These are phyloP conservation scores for Brachyhypopomus occidentalis DNA, from an alignment of 2,113 vertebrate genomes.

Conservation along the genomic window DNA sequence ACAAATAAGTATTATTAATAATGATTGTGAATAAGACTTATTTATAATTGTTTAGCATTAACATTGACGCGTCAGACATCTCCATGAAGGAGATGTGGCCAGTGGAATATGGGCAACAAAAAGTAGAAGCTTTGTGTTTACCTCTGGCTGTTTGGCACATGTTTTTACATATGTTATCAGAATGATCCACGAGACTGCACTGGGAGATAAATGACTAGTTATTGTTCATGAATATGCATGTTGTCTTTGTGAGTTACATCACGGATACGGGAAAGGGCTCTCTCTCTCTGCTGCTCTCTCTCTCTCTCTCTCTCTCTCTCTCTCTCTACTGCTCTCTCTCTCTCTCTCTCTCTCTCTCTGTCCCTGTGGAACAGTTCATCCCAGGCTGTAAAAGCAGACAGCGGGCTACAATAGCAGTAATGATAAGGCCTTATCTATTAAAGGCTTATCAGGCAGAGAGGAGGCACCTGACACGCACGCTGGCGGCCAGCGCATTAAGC, in stretches of 20 bases:
- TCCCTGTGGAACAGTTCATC: constrained; percentile 46
- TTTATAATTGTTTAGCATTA: not conserved
- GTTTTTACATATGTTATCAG: constrained; percentile 8
- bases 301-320: constrained; percentile 23
- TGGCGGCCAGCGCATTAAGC: constrained; percentile 40
- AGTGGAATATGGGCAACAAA: not conserved
- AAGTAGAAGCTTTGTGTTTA: not conserved
- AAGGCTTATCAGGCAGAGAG: constrained; percentile 55
- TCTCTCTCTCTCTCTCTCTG: constrained; percentile 34
- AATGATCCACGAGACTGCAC: not conserved
- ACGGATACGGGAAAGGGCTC: constrained; percentile 26
- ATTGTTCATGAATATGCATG: constrained; percentile 22
- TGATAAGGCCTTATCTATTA: constrained; percentile 62
- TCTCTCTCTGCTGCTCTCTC: not conserved
- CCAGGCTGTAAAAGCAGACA: constrained; percentile 51
- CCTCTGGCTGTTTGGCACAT: not conserved
- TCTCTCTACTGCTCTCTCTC: constrained; percentile 18
- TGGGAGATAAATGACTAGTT: constrained; percentile 39
- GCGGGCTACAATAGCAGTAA: constrained; percentile 46
- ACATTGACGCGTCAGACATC: not conserved
- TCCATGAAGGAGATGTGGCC: not conserved
- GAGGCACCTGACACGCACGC: constrained; percentile 51
- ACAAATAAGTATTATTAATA: too few species aligned
- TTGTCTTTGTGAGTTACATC: constrained; percentile 20
- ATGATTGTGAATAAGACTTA: too few species aligned